Evolutionary conservation across 2,113 vertebrate genomes (phyloP).

Genomic region (Grantiella picta): DNA sequence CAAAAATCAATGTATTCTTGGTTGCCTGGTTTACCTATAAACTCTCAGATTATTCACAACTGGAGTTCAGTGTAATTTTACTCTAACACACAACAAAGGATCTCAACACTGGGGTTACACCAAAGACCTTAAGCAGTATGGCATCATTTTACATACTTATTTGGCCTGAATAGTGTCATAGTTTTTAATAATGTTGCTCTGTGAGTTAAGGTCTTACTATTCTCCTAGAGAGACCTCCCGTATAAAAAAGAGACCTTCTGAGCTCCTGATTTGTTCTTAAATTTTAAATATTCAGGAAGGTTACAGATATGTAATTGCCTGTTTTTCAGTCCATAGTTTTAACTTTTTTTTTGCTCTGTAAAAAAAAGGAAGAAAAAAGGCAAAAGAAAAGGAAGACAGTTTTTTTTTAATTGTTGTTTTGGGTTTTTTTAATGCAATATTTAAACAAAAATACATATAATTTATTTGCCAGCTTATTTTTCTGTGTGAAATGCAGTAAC

Average conservation of each 20-base stretch:
- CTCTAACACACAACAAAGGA: background rate
- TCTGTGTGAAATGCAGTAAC: background rate
- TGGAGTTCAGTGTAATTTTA: background rate
- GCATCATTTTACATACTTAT: background rate
- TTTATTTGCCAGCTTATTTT: background rate
- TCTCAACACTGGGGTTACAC: background rate
- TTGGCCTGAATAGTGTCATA: background rate
- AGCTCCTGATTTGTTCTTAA: background rate
- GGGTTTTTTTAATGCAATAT: background rate
- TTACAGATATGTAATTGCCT: background rate
- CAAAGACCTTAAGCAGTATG: background rate
- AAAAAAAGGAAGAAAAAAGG: background rate
- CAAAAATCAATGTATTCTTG: background rate
- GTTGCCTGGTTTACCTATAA: background rate
- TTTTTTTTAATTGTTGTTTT: background rate
- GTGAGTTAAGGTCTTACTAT: background rate
- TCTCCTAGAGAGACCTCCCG: background rate
- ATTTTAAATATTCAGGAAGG: background rate
- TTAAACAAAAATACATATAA: background rate
- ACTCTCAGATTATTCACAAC: background rate
- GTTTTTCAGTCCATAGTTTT: background rate
- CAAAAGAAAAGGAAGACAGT: background rate
- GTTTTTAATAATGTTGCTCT: background rate
- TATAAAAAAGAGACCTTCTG: background rate
- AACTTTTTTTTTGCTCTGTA: background rate